Conservation (phyloP, 2,797 vertebrate species). For the Pseudocheirus occidentalis region DNA sequence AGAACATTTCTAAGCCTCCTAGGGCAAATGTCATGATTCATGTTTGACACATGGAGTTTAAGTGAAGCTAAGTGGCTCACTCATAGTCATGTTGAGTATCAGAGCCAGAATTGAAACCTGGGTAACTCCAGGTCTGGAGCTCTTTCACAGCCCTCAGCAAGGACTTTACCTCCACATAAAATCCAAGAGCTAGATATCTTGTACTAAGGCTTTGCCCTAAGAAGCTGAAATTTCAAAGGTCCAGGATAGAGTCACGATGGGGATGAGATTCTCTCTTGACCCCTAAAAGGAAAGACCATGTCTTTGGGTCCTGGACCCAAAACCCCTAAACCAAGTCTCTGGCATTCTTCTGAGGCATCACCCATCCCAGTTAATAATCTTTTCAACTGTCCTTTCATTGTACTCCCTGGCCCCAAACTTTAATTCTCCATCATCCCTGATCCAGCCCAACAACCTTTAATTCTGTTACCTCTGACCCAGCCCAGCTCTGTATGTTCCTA, state of each 20-base stretch:
- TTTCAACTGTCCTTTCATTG: too few relatives aligned
- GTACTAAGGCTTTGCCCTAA: background rate
- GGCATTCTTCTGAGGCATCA: too few relatives aligned
- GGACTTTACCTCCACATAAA: background rate
- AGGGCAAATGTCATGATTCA: background rate
- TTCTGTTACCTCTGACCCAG: too few relatives aligned
- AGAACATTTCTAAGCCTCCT: background rate
- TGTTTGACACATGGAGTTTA: background rate
- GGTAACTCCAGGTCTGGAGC: background rate
- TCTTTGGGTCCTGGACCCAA: too few relatives aligned
- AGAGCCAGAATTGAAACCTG: background rate
- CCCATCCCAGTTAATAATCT: too few relatives aligned
- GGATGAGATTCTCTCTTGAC: too few relatives aligned
- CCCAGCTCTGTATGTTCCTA: too few relatives aligned
- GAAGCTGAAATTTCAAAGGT: background rate
- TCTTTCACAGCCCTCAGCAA: background rate
- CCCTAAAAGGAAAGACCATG: too few relatives aligned
- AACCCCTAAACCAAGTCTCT: too few relatives aligned
- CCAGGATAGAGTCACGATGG: background rate
- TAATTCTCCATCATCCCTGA: too few relatives aligned
- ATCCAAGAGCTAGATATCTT: background rate
- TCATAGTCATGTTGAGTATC: background rate
- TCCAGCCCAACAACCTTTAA: too few relatives aligned
- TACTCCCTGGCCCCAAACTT: too few relatives aligned
- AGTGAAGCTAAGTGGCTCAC: background rate